Base-by-base conservation (phyloP, 2,797 vertebrate genomes). In the Hippocampus kuda region DNA sequence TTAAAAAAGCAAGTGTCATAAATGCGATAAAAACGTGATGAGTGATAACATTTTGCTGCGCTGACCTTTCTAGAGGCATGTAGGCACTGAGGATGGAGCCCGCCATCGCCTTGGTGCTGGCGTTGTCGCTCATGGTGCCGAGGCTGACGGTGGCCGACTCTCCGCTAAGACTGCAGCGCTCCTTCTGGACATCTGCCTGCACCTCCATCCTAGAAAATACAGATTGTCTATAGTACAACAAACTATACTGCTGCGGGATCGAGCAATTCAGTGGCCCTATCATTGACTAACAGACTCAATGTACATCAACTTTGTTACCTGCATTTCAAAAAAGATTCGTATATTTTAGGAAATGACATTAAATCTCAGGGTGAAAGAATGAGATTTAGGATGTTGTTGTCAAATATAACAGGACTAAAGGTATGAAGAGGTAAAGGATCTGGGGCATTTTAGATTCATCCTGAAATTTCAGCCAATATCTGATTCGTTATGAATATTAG, bases 101-200 rank as follows among this genome's bases (percentile, higher is more conserved):
- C 3, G 97, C 96, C 96, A 98, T 98, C 70, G 96, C 97, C 90
- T 94, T 98, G 83, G 96, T 98, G 88, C 97, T 98, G 27, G 96
- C 94, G 11, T 93, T 98, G 81, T 99, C 97, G 78, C 96, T 98
- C 38, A 96, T 93, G 5, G 97, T 96, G 74, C 96, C 97, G 79
- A 99, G 86, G 77, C 97, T 99, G 78, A 98, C 94, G 0, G 95
- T 98, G 79, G 94, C 95, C 0, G 97, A 99, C 79, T 99, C 97
- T 54, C 97, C 96, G 15, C 97, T 99, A 75, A 99, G 89, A 77
- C 97, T 99, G 86, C 93, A 94, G 49, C 94, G 92, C 75, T 99
- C 96, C 76, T 99, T 99, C 88, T 98, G 96, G 26, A 99, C 92
- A 22, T 99, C 97, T 34, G 96, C 97, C 88, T 99, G 97, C 46